Evolutionary conservation across 2,888 invertebrate species (phyloP).

Genomic region (Mactromeris polynyma): DNA sequence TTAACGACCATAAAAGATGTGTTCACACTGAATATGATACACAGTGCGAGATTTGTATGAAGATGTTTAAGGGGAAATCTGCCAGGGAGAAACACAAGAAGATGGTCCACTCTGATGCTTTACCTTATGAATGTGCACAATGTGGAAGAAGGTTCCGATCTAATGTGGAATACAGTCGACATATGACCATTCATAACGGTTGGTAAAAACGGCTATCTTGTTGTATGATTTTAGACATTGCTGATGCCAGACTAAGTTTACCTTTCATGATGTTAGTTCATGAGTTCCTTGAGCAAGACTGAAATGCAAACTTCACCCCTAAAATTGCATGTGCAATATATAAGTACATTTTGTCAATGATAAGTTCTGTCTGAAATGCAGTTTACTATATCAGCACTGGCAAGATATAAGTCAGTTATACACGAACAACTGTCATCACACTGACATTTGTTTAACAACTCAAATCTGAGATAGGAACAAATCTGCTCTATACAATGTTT

Average conservation of each 20-base stretch:
- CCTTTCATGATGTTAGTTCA: not conserved
- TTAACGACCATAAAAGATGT: constrained; percentile 35
- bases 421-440: too few species aligned
- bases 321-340: too few species aligned
- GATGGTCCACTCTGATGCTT: constrained; percentile 22
- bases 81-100: constrained; percentile 38
- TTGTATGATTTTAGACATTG: not conserved
- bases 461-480: too few species aligned
- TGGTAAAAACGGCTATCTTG: not conserved
- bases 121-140: not conserved
- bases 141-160: constrained; percentile 25
- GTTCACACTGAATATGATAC: constrained; percentile 36
- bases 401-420: too few species aligned
- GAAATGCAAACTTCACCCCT: too few species aligned
- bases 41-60: constrained; percentile 28
- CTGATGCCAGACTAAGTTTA: not conserved
- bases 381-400: too few species aligned
- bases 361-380: too few species aligned
- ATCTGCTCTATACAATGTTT: too few species aligned
- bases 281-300: not conserved
- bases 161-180: constrained; percentile 21
- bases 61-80: constrained; percentile 27
- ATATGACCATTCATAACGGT: constrained; percentile 29
- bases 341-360: too few species aligned
- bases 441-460: too few species aligned